A percentile compares a stretch with the other conserved stretches of the same genome.
Evolutionary conservation across 1,140 invertebrate species (phyloP).

Genomic region (Ylistrum balloti): DNA sequence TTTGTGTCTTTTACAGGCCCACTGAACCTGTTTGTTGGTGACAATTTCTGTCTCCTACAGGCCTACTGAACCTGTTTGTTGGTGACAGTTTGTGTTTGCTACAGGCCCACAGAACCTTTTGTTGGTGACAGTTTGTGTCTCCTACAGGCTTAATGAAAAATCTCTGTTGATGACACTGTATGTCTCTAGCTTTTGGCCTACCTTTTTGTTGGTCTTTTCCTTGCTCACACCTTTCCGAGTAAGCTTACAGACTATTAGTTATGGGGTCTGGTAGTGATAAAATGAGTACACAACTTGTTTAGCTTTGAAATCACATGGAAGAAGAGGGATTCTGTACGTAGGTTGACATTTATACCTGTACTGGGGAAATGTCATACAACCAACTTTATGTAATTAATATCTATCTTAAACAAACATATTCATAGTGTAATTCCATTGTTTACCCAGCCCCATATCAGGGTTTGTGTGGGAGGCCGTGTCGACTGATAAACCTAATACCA

Average conservation of each 20-base stretch:
- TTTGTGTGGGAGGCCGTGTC: neutral
- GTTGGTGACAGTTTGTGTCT: no score
- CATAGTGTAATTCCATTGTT: neutral
- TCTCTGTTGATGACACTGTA: no score
- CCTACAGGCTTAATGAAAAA: no score
- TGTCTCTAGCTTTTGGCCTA: no score
- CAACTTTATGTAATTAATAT: neutral
- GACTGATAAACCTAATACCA: neutral
- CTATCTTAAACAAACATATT: neutral
- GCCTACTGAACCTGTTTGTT: no score
- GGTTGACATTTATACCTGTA: neutral
- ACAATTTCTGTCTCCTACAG: no score
- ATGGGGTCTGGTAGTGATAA: neutral
- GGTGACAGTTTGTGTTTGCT: no score
- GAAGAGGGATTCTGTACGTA: neutral
- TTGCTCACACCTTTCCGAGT: no score
- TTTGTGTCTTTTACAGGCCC: no score
- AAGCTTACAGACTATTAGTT: conserved; percentile 8
- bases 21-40: no score
- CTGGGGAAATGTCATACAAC: neutral
- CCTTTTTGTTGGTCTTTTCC: no score
- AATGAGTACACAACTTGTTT: neutral
- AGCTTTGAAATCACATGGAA: conserved; percentile 11
- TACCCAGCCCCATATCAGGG: neutral
- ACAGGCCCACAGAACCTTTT: no score